Evolutionary conservation across 2,797 vertebrate genomes (phyloP).

Genomic region (Chlorospingus semifuscus): DNA sequence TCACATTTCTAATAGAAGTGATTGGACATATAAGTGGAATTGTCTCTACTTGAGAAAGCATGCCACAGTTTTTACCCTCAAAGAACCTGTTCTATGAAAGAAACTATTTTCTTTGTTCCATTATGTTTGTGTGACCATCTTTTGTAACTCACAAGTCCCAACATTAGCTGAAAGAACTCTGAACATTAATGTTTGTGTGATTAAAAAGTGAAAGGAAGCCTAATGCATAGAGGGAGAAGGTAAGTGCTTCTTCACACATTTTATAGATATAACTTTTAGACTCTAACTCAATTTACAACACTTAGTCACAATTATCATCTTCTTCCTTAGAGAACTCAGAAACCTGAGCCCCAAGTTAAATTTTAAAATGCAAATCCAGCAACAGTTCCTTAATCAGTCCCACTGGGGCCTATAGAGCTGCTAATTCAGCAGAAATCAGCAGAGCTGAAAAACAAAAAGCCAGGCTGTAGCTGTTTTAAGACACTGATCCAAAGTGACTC

Average conservation of each 20-base stretch:
- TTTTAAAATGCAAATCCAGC: constrained; percentile 83
- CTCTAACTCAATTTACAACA: constrained; percentile 71
- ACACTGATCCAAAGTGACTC: constrained; percentile 89
- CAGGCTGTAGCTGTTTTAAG: constrained; percentile 84
- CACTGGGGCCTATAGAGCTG: constrained; percentile 83
- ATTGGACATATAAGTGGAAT: background rate
- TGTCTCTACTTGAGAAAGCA: background rate
- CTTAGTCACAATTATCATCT: constrained; percentile 58
- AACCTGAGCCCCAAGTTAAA: constrained; percentile 73
- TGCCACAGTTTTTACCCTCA: background rate
- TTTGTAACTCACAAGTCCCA: background rate
- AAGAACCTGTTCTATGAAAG: background rate
- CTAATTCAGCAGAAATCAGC: constrained; percentile 96
- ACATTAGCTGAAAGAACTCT: background rate
- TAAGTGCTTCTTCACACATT: background rate
- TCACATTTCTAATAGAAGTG: background rate
- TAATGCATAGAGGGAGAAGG: constrained; percentile 35
- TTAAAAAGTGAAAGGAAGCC: background rate
- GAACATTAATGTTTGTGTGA: background rate
- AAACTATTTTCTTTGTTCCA: background rate
- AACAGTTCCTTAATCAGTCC: constrained; percentile 87
- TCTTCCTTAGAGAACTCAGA: constrained; percentile 64
- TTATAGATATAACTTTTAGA: constrained; percentile 36
- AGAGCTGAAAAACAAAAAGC: constrained; percentile 88
- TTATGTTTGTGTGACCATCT: background rate